Evolutionary conservation across 2,113 vertebrate genomes (phyloP).

Genomic region (Anser brachyrhynchus): DNA sequence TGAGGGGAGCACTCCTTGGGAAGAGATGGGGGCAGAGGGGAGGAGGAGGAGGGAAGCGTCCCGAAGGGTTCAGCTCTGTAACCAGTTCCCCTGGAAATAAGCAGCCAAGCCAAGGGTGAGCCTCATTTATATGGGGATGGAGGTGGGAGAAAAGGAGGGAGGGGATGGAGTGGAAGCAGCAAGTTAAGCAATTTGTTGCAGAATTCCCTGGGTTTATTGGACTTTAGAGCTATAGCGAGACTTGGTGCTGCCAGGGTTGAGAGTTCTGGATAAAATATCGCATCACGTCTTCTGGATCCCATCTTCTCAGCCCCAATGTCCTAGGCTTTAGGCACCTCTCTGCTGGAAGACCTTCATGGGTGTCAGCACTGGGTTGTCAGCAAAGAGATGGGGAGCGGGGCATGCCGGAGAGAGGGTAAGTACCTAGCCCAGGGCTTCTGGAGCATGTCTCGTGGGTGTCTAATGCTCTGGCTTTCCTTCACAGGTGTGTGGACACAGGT

Average conservation of each 20-base stretch:
- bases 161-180: constrained; percentile 29
- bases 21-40: constrained; percentile 1
- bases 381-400: neutral
- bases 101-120: neutral
- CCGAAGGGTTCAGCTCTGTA: neutral
- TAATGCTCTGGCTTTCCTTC: neutral
- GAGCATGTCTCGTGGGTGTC: neutral
- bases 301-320: neutral
- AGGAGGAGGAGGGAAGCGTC: neutral
- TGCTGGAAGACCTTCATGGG: neutral
- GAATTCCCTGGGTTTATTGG: neutral
- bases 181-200: constrained; percentile 54
- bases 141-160: neutral
- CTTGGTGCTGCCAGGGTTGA: neutral
- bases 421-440: neutral
- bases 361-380: neutral
- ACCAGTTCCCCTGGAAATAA: constrained; percentile 50
- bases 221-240: neutral
- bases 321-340: neutral
- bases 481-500: neutral
- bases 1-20: neutral
- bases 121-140: neutral
- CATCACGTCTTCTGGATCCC: neutral
- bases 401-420: neutral
- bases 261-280: neutral